A percentile compares a stretch with the other conserved stretches of the same genome.
phyloP scores from a whole-genome alignment of 2,113 vertebrate species.

The Laticauda laticaudata region DNA sequence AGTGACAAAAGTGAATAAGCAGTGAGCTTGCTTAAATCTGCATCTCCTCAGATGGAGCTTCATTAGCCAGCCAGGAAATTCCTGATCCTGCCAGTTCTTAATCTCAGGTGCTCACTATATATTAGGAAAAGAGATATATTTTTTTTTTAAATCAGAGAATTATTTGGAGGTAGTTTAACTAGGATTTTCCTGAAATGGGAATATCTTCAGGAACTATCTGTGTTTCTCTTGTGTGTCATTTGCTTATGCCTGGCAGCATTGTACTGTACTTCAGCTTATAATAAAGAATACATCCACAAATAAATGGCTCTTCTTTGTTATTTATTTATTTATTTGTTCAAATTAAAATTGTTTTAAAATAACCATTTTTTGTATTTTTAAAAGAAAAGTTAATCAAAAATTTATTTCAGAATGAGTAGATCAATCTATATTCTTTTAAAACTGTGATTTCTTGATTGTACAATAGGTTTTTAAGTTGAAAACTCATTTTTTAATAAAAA shows the following conservation, averaged over 20 bases:
- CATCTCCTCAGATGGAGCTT: not conserved
- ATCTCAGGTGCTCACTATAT: not conserved
- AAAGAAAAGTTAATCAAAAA: not conserved
- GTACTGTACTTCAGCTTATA: not conserved
- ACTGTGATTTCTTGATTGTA: not conserved
- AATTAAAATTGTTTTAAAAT: not conserved
- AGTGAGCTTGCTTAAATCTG: not conserved
- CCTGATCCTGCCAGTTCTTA: not conserved
- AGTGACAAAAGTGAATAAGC: not conserved
- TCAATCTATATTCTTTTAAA: not conserved
- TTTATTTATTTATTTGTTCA: not conserved
- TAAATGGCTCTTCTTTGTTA: not conserved
- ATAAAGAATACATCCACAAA: not conserved
- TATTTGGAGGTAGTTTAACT: not conserved
- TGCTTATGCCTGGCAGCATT: not conserved
- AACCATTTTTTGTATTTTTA: not conserved
- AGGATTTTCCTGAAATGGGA: not conserved
- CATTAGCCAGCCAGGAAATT: not conserved
- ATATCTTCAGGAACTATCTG: not conserved
- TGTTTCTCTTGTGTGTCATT: not conserved
- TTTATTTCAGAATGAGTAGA: not conserved
- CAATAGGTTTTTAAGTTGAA: not conserved
- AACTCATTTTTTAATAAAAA: not conserved
- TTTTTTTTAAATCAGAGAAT: not conserved
- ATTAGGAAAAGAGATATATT: not conserved